phyloP scores from a whole-genome alignment of 2,888 invertebrate genomes.

The Cantharis flavilabris region DNA sequence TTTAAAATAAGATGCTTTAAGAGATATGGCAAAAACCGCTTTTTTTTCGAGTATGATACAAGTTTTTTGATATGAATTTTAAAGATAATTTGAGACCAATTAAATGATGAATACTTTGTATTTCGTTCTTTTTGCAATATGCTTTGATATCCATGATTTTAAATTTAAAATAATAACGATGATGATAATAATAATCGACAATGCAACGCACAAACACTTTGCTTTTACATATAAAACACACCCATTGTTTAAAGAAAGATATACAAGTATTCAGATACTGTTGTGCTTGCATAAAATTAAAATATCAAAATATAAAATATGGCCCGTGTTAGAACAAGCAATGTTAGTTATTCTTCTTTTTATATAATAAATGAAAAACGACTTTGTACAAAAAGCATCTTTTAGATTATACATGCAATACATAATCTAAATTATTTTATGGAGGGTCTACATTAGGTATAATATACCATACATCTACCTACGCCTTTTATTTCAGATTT shows the following conservation, averaged over 20 bases:
- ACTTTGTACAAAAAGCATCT: slow-evolving; percentile 56
- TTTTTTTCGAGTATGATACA: slow-evolving; percentile 1
- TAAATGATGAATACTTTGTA: slow-evolving; percentile 41
- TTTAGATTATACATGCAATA: slow-evolving; percentile 54
- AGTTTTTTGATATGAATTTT: slow-evolving; percentile 17
- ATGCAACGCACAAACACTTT: slow-evolving; percentile 31
- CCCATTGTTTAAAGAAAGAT: slow-evolving; percentile 47
- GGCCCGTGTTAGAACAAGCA: slow-evolving; percentile 41
- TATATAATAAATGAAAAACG: slow-evolving; percentile 42
- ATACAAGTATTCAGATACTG: slow-evolving; percentile 42
- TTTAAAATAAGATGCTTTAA: background rate
- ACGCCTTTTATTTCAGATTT: slow-evolving; percentile 36
- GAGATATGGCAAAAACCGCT: background rate
- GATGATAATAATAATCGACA: slow-evolving; percentile 9
- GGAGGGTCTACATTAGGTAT: slow-evolving; percentile 51
- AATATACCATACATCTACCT: slow-evolving; percentile 55
- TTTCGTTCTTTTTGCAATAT: slow-evolving; percentile 44
- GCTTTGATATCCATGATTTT: slow-evolving; percentile 50
- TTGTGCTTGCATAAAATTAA: slow-evolving; percentile 26
- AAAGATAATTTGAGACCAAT: slow-evolving; percentile 16
- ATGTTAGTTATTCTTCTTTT: slow-evolving; percentile 32
- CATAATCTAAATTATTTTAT: slow-evolving; percentile 54
- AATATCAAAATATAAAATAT: slow-evolving; percentile 15
- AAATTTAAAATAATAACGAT: slow-evolving; percentile 45
- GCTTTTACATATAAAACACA: slow-evolving; percentile 38